Evolutionary conservation across 2,888 invertebrate species (phyloP).

Genomic region (Pterostichus madidus): DNA sequence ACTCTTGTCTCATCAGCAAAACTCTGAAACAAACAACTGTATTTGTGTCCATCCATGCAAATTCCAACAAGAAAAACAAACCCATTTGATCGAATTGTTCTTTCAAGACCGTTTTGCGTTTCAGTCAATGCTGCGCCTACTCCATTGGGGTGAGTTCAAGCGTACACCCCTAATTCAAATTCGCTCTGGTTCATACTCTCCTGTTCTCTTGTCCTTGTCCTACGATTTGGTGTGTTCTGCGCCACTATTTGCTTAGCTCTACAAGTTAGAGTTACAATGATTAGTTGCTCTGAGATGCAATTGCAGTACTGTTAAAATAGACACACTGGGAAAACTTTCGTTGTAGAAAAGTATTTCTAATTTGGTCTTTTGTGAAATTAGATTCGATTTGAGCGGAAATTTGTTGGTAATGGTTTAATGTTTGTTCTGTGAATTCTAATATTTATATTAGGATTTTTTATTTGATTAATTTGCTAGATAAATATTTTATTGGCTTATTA

Average conservation of each 20-base stretch:
- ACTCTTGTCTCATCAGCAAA: background rate
- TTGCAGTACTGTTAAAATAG: background rate
- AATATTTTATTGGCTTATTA: too few species aligned
- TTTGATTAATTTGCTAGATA: background rate
- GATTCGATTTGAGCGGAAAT: background rate
- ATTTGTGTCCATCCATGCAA: conserved; percentile 1
- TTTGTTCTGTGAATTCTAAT: background rate
- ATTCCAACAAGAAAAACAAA: conserved; percentile 12
- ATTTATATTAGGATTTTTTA: background rate
- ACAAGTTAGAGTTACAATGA: background rate
- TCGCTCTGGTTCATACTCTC: background rate
- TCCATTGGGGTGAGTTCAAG: background rate
- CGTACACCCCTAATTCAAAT: conserved; percentile 5
- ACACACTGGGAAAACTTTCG: background rate
- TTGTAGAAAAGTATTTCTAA: background rate
- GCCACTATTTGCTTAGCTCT: background rate
- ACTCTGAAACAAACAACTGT: background rate
- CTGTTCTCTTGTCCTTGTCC: background rate
- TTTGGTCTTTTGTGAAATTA: background rate
- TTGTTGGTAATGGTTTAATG: background rate
- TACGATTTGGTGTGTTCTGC: background rate
- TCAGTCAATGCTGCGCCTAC: background rate
- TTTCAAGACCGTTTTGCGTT: conserved; percentile 2
- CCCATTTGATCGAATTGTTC: background rate
- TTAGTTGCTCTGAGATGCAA: background rate